phyloP scores from a whole-genome alignment of 2,888 invertebrate species.

The Athalia circularis region DNA sequence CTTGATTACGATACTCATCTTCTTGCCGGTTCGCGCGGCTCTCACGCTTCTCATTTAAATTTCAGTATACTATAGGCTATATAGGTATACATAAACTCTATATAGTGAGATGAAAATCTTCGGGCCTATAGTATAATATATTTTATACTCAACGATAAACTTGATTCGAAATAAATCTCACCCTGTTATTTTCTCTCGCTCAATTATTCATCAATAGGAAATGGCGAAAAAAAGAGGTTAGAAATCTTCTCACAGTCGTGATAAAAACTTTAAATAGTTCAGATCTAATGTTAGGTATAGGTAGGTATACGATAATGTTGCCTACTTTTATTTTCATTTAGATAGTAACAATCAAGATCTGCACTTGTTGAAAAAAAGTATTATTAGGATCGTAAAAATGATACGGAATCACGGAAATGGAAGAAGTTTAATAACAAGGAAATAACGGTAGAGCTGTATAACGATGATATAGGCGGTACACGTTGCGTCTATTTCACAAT shows the following conservation, averaged over 20 bases:
- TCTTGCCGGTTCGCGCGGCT: neutral
- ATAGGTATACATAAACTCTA: too few species aligned
- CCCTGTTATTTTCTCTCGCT: neutral
- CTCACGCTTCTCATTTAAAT: conserved; percentile 17
- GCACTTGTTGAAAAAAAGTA: neutral
- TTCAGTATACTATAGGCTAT: neutral
- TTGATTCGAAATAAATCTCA: conserved; percentile 14
- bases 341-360: neutral
- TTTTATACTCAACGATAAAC: conserved; percentile 13
- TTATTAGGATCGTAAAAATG: neutral
- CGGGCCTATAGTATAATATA: neutral
- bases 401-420: conserved; percentile 19
- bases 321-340: neutral
- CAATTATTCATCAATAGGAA: neutral
- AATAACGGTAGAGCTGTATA: neutral
- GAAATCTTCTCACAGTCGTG: neutral
- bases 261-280: neutral
- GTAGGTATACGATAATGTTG: neutral
- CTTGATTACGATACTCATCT: conserved; percentile 23
- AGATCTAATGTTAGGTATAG: neutral
- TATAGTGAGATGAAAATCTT: neutral
- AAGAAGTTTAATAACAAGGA: conserved; percentile 19
- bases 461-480: neutral
- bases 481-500: neutral
- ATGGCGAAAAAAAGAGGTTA: neutral